phyloP scores from a whole-genome alignment of 1,140 invertebrate genomes.

The Eueides isabella region DNA sequence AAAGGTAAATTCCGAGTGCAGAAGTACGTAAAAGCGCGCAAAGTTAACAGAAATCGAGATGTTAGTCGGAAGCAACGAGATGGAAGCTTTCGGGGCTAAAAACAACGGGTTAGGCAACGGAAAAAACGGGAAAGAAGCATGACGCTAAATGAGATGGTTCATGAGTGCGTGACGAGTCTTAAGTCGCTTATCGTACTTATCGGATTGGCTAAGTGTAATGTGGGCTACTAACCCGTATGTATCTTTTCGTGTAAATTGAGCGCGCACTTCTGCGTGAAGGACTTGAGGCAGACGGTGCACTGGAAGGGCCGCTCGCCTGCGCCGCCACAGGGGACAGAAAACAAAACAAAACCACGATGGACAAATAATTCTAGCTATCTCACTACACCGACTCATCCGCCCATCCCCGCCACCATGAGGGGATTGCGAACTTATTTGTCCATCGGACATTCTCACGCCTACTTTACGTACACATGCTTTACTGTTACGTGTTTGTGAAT shows the following conservation, averaged over 20 bases:
- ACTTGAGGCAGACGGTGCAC: constrained; percentile 86
- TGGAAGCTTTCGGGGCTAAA: constrained; percentile 70
- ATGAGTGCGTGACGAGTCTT: constrained; percentile 65
- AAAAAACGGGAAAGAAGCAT: constrained; percentile 75
- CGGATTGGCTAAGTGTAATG: constrained; percentile 71
- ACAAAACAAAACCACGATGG: constrained; percentile 82
- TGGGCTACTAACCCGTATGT: constrained; percentile 84
- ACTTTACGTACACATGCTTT: constrained; percentile 80
- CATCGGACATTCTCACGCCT: constrained; percentile 74
- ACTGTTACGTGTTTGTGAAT: constrained; percentile 80
- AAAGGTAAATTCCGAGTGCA: constrained; percentile 62
- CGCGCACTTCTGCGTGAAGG: constrained; percentile 86
- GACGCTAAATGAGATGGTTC: constrained; percentile 73
- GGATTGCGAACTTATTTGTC: constrained; percentile 78
- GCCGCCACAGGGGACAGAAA: constrained; percentile 79
- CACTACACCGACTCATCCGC: constrained; percentile 44
- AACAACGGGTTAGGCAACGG: constrained; percentile 79
- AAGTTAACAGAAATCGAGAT: constrained; percentile 68
- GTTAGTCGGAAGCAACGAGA: constrained; percentile 80
- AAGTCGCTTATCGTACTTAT: constrained; percentile 65
- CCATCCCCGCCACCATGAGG: constrained; percentile 65
- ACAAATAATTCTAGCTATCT: constrained; percentile 74
- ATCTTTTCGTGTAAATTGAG: constrained; percentile 86
- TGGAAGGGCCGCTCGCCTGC: constrained; percentile 86
- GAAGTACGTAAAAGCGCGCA: constrained; percentile 75